These are phyloP conservation scores for Phylloscopus trochiloides DNA, from an alignment of 2,113 vertebrate species.

Conservation along the genomic window DNA sequence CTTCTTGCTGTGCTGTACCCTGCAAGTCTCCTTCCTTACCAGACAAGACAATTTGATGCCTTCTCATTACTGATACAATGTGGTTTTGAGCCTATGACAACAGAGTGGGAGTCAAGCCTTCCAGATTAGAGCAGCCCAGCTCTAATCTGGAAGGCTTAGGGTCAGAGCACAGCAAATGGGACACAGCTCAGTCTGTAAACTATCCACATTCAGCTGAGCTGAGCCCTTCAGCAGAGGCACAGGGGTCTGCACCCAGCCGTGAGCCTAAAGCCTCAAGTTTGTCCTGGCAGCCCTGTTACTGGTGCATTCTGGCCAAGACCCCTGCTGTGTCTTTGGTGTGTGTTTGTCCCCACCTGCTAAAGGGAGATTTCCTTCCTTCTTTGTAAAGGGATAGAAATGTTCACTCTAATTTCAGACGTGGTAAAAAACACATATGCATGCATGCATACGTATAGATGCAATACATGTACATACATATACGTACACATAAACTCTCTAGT, in stretches of 20 bases:
- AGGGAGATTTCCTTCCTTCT: neutral
- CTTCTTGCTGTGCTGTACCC: neutral
- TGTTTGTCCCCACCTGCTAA: neutral
- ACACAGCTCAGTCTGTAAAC: neutral
- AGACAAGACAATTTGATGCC: neutral
- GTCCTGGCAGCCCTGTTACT: neutral
- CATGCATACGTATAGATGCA: neutral
- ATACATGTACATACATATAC: neutral
- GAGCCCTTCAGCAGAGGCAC: neutral
- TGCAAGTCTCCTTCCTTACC: neutral
- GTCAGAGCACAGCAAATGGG: neutral
- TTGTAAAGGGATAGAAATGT: neutral
- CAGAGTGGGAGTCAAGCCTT: neutral
- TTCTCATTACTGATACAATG: neutral
- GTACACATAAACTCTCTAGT: neutral
- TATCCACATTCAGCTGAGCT: neutral
- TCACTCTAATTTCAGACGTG: neutral
- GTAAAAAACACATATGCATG: neutral
- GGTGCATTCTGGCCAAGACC: neutral
- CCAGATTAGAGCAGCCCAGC: neutral
- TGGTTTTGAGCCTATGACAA: neutral
- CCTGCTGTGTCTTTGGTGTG: neutral
- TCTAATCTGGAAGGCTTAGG: too few species aligned
- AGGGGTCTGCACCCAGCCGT: fast-evolving
- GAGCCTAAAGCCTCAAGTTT: neutral